These are phyloP conservation scores for Acanthurus leucopareius DNA, from an alignment of 2,797 vertebrate genomes.

Conservation along the genomic window DNA sequence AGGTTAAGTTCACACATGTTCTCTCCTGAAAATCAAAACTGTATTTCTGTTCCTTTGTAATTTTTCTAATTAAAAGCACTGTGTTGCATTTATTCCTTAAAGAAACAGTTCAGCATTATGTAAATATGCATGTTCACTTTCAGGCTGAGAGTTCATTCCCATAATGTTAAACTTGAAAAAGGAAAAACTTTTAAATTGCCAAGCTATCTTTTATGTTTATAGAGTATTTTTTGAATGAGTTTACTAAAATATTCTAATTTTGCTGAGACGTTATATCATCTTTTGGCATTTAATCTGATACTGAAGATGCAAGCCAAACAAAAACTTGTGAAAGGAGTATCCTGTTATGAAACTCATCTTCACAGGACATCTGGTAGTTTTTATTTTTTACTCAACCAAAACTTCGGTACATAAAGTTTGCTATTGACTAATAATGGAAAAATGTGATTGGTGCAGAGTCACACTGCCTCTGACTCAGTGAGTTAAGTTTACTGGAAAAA, in stretches of 20 bases:
- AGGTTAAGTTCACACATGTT: neutral
- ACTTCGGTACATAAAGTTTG: conserved; percentile 35
- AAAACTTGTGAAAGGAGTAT: neutral
- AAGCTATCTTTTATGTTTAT: neutral
- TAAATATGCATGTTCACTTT: neutral
- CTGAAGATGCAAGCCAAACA: neutral
- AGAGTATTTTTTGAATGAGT: neutral
- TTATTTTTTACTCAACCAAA: neutral
- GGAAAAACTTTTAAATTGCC: neutral
- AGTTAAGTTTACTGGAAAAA: conserved; percentile 40
- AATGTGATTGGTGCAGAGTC: conserved; percentile 16
- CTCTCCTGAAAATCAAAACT: too few relatives aligned
- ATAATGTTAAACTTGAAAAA: neutral
- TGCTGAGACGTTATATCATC: neutral
- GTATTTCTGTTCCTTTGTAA: too few relatives aligned
- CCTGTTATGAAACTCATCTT: neutral
- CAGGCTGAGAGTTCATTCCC: neutral
- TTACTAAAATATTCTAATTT: neutral
- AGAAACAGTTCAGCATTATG: neutral
- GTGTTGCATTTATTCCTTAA: neutral
- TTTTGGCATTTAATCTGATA: neutral
- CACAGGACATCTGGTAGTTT: conserved; percentile 13
- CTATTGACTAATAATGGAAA: conserved; percentile 17
- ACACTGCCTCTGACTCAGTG: conserved; percentile 40
- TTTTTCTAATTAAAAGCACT: too few relatives aligned